phyloP scores from a whole-genome alignment of 1,140 invertebrate genomes.

The Littorina saxatilis region DNA sequence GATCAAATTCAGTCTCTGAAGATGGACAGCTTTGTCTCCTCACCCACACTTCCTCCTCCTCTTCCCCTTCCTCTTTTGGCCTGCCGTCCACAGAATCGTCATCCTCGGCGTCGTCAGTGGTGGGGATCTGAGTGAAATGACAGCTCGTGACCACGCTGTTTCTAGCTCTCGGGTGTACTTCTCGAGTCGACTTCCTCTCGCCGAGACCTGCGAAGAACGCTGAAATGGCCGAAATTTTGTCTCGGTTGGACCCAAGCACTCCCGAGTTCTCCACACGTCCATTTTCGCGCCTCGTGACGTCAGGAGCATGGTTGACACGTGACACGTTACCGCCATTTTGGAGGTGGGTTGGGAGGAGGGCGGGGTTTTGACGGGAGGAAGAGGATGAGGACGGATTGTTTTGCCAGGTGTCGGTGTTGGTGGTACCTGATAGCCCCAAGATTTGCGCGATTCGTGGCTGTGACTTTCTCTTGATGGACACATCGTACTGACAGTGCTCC shows the following conservation, averaged over 20 bases:
- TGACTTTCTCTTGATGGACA: constrained; percentile 18
- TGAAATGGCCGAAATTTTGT: background rate
- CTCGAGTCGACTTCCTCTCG: background rate
- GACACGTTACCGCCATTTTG: constrained; percentile 12
- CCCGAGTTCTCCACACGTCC: background rate
- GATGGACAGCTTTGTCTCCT: background rate
- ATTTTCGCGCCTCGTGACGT: background rate
- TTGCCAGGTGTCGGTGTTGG: no score
- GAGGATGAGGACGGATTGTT: background rate
- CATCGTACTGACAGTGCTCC: constrained; percentile 33
- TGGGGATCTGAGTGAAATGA: background rate
- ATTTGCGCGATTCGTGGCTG: background rate
- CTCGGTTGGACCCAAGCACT: no score
- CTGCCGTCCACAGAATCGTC: background rate
- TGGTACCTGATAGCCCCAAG: no score
- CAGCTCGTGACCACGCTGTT: constrained; percentile 27
- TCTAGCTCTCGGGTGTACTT: constrained; percentile 25
- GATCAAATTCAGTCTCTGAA: background rate
- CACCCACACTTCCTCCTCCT: constrained; percentile 18
- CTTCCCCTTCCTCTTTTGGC: background rate
- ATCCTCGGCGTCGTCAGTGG: background rate
- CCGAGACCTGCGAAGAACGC: background rate
- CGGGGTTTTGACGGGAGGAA: background rate
- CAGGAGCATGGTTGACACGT: background rate
- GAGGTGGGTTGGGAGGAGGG: background rate